phyloP scores from a whole-genome alignment of 2,113 vertebrate genomes.

The Pseudorectes ferrugineus region DNA sequence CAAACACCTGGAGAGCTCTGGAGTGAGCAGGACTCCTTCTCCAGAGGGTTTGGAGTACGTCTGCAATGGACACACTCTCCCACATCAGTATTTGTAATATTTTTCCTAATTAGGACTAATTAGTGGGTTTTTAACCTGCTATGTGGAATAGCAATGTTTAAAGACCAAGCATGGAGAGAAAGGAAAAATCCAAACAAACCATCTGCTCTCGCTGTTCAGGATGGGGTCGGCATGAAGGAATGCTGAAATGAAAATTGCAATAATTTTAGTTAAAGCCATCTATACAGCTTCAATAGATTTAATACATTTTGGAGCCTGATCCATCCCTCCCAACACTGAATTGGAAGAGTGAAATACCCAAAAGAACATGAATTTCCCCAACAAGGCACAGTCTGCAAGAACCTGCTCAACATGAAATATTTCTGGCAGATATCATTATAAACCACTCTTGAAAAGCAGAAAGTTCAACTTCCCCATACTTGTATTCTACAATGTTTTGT shows the following conservation, averaged over 20 bases:
- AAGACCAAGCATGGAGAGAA: neutral
- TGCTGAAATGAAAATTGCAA: neutral
- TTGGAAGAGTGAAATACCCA: neutral
- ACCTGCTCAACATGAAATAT: neutral
- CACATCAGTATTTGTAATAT: neutral
- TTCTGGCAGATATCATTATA: neutral
- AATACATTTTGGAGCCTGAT: neutral
- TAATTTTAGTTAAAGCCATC: neutral
- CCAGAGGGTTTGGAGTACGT: neutral
- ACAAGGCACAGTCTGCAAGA: neutral
- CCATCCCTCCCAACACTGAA: neutral
- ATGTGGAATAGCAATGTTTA: neutral
- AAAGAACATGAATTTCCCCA: neutral
- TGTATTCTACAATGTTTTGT: neutral
- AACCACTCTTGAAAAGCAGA: neutral
- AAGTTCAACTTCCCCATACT: neutral
- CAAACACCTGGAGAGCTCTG: neutral
- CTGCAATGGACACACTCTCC: neutral
- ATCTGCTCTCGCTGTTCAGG: neutral
- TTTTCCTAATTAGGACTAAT: neutral
- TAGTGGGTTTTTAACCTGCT: neutral
- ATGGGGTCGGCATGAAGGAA: neutral
- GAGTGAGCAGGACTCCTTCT: neutral
- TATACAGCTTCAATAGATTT: neutral
- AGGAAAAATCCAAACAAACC: neutral